These are phyloP conservation scores for Agapornis canus DNA, from an alignment of 2,797 vertebrate species.

Conservation along the genomic window DNA sequence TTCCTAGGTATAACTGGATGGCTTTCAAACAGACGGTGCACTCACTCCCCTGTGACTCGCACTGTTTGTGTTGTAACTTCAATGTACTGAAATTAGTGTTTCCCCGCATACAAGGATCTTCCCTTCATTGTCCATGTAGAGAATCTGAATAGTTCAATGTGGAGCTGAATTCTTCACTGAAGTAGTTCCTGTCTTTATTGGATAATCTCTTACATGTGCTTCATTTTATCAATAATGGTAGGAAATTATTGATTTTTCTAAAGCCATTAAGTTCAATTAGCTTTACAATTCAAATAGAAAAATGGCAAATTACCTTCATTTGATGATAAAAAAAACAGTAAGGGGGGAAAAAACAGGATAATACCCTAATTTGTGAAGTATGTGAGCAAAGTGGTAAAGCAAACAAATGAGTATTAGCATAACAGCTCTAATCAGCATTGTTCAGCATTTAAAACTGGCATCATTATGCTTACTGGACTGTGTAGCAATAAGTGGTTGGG, in stretches of 20 bases:
- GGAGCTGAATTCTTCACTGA: constrained; percentile 72
- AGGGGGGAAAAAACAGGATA: not conserved
- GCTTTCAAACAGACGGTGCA: accelerated
- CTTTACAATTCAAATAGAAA: constrained; percentile 75
- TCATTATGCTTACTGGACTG: constrained; percentile 57
- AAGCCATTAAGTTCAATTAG: constrained; percentile 81
- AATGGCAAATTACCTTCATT: constrained; percentile 71
- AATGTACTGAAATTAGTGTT: not conserved
- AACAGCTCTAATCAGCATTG: not conserved
- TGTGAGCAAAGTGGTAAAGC: constrained; percentile 31
- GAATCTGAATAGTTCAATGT: constrained; percentile 54
- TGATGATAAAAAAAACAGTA: constrained; percentile 69
- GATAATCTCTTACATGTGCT: constrained; percentile 66
- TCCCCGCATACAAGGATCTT: constrained; percentile 10
- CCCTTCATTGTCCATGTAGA: constrained; percentile 20
- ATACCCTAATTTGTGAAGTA: constrained; percentile 66
- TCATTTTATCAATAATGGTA: constrained; percentile 76
- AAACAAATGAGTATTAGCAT: constrained; percentile 27
- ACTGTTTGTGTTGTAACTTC: not conserved
- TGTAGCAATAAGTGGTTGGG: constrained; percentile 28
- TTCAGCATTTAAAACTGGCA: constrained; percentile 12
- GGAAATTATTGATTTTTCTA: constrained; percentile 79
- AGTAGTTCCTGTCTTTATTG: constrained; percentile 66
- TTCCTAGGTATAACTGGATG: not conserved
- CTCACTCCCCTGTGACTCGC: not conserved